Evolutionary conservation across 2,888 invertebrate species (phyloP).

Genomic region (Eupeodes luniger): DNA sequence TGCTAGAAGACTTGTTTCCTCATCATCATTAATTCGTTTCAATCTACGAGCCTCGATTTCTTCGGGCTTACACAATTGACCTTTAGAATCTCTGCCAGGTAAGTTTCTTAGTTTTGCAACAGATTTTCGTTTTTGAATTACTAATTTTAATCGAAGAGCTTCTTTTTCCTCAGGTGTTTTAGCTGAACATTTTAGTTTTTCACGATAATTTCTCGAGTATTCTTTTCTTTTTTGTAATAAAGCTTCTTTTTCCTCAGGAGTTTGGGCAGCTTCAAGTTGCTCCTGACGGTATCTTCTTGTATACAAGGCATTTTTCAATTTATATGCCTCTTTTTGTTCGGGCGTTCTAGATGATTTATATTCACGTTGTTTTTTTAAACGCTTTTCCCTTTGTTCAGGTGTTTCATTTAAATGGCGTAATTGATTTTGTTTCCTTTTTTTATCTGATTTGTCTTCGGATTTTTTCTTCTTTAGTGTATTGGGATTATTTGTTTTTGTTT

Average conservation of each 20-base stretch:
- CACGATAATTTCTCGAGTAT: slow-evolving; percentile 18
- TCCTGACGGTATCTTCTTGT: slow-evolving; percentile 7
- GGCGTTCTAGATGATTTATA: slow-evolving; percentile 18
- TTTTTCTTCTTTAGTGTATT: neutral
- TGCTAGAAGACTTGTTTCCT: neutral
- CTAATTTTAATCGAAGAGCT: slow-evolving; percentile 8
- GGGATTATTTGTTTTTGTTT: neutral
- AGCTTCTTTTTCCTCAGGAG: neutral
- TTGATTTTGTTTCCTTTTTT: neutral
- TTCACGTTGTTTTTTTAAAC: neutral
- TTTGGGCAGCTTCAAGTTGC: neutral
- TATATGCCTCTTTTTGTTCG: slow-evolving; percentile 5
- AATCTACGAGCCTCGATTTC: neutral
- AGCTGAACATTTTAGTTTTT: neutral
- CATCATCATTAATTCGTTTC: neutral
- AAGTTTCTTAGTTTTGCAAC: slow-evolving; percentile 6
- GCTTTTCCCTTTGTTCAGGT: slow-evolving; percentile 1
- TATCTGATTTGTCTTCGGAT: neutral
- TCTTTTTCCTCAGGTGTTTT: slow-evolving; percentile 23
- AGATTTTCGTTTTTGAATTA: slow-evolving; percentile 10
- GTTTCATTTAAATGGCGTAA: slow-evolving; percentile 1
- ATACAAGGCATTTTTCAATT: slow-evolving; percentile 12
- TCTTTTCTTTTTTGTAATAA: slow-evolving; percentile 18
- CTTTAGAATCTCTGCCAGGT: neutral
- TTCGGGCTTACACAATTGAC: neutral